Evolutionary conservation across 2,888 invertebrate genomes (phyloP).

Genomic region (Noctua pronuba): DNA sequence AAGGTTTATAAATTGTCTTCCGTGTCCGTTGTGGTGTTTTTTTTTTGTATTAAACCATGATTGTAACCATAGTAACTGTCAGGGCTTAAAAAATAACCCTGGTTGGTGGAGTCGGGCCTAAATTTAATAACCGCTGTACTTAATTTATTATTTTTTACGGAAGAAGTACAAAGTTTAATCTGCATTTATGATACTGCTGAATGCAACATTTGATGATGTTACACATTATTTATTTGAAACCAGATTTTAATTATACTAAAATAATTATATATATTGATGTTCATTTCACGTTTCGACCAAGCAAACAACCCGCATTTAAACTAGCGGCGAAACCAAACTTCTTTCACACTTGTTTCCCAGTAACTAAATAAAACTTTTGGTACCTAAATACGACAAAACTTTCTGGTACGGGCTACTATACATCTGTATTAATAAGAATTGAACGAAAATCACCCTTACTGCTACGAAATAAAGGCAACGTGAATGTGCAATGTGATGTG

Average conservation of each 20-base stretch:
- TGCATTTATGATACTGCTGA: background rate
- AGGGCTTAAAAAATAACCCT: background rate
- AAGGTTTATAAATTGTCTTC: no score
- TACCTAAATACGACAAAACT: constrained; percentile 20
- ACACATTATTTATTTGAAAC: background rate
- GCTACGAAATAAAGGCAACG: background rate
- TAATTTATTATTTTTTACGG: background rate
- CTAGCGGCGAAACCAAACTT: constrained; percentile 12
- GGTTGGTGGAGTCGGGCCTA: background rate
- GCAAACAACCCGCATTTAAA: constrained; percentile 38
- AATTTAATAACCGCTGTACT: background rate
- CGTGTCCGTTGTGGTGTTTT: no score
- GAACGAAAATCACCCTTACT: background rate
- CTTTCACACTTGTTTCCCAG: constrained; percentile 3
- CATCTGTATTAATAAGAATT: background rate
- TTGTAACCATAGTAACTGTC: no score
- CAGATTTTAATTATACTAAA: background rate
- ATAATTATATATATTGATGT: constrained; percentile 9
- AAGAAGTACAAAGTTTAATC: background rate
- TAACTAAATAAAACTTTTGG: constrained; percentile 28
- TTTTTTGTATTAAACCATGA: no score
- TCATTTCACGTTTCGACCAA: constrained; percentile 1
- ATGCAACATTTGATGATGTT: background rate
- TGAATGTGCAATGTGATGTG: background rate
- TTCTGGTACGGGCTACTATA: background rate